Base-by-base conservation (phyloP, 2,797 vertebrate species). In the Pogoniulus pusillus region DNA sequence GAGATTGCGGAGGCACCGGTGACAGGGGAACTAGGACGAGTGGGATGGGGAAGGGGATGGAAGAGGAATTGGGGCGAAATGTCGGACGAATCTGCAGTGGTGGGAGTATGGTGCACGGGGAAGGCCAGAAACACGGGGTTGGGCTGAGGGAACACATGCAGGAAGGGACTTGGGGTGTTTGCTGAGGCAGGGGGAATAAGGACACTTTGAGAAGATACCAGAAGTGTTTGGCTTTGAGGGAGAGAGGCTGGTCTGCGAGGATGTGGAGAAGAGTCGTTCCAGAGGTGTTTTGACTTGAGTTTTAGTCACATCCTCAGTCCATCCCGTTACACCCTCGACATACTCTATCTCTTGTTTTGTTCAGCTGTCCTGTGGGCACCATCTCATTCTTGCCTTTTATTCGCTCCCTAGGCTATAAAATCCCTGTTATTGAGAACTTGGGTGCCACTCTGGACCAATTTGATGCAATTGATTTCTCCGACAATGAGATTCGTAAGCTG, bases 381-480 rank as follows among this genome's bases (percentile, higher is more conserved):
- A 0, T 18, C 54, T 83, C 15, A 82, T 12, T 64, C 10, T 4
- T 39, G 4, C 9, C 12, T 39, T n/a, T 9, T 4, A 0, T 39
- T 49, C 19, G 10, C 17, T 35, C 53, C 68, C 9, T 78, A 99
- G 99, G 98, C 57, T 99, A 99, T 92, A 99, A 99, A 96, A 99
- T 99, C 87, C 99, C 99, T 0, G 99, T 99, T 19, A 98, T 99
- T 82, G 99, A 99, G 96, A 99, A 99, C 74, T 96, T 99, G 8
- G 99, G 99, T 2, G 99, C 99, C 3, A 99, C 99, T 23, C 95
- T 99, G 90, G 99, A 99, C 97, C 99, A 99, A 94, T 99, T 99
- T 65, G 99, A 99, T 95, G 98, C 99, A 2, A 98, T 99, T 14
- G 99, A 99, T 93, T 99, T 99, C 91, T 99, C 99, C 7, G 99